Evolutionary conservation across 2,888 invertebrate species (phyloP).

Genomic region (Teleiodes luculella): DNA sequence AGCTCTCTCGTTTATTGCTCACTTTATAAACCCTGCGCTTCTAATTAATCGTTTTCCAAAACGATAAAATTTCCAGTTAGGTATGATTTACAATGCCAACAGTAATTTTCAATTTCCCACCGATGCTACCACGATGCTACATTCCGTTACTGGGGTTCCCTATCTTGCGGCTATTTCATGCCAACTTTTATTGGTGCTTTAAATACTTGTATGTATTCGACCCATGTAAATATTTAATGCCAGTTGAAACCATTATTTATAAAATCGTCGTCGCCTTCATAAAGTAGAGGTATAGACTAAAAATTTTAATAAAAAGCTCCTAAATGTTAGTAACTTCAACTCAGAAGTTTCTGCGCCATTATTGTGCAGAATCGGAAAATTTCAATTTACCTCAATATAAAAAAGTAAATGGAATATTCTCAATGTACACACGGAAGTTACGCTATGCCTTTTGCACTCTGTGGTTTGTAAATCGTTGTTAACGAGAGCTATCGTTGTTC

Average conservation of each 20-base stretch:
- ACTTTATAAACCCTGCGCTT: conserved; percentile 19
- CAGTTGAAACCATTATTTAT: too few relatives aligned
- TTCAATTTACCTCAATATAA: too few relatives aligned
- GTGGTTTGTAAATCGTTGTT: conserved; percentile 5
- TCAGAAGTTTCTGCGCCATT: too few relatives aligned
- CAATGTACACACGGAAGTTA: too few relatives aligned
- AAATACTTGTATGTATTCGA: background rate
- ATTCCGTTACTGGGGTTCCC: too few relatives aligned
- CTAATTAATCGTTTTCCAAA: background rate
- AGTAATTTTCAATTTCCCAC: background rate
- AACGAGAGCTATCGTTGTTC: conserved; percentile 5
- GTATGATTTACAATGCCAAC: background rate
- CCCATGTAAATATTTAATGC: too few relatives aligned
- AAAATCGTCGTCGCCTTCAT: too few relatives aligned
- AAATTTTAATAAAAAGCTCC: too few relatives aligned
- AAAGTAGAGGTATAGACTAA: too few relatives aligned
- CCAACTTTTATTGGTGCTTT: background rate
- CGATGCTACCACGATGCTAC: background rate
- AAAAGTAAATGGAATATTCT: too few relatives aligned
- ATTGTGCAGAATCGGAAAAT: too few relatives aligned
- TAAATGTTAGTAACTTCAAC: too few relatives aligned
- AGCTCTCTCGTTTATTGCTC: conserved; percentile 37
- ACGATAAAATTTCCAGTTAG: conserved; percentile 4
- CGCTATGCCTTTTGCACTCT: background rate
- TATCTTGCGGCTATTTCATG: background rate